Evolutionary conservation across 2,113 vertebrate species (phyloP), one percentile per base, ranked within the genome.

Genomic region (Anhinga anhinga): DNA sequence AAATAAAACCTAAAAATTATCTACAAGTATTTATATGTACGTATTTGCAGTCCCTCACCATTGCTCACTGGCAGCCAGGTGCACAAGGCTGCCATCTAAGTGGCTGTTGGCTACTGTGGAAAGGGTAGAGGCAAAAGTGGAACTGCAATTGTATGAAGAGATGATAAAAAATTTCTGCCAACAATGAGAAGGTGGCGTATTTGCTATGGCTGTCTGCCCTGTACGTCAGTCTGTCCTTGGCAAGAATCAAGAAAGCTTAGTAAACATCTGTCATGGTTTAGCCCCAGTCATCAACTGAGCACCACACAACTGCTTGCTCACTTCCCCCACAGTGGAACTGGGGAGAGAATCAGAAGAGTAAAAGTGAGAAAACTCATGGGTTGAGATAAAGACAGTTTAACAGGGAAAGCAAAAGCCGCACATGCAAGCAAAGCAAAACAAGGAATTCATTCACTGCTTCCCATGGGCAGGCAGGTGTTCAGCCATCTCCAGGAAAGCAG

Each of bases 211-310:
- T 36, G 38, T 22, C 73, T 85, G 42, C 50, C 42, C 42, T 70
- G 14, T 58, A 76, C 73, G 29, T 42, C 55, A 44, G 56, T 19
- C 36, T 38, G 26, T 53, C 20, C 58, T 69, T 53, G n/a, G 50
- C 61, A 62, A 91, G 36, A 94, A 82, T 67, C 50, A 81, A 80
- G 45, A 85, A 89, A 84, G 44, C 67, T 97, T 95, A 85, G 69
- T 62, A 93, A 89, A 74, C 45, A 45, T 45, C 16, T 45, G 44
- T 18, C 44, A 15, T 45, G 44, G 17, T 45, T 45, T 45, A 45
- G 44, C 44, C 44, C 17, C 44, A 45, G 44, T 45, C 44, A 45
- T 15, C 44, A 45, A 45, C 44, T 45, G 15, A 45, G 44, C 44
- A 45, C 44, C 44, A 45, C 16, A 45, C 44, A 45, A 17, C 44